Evolutionary conservation across 2,113 vertebrate species (phyloP).

Genomic region (Cyanocitta stelleri): DNA sequence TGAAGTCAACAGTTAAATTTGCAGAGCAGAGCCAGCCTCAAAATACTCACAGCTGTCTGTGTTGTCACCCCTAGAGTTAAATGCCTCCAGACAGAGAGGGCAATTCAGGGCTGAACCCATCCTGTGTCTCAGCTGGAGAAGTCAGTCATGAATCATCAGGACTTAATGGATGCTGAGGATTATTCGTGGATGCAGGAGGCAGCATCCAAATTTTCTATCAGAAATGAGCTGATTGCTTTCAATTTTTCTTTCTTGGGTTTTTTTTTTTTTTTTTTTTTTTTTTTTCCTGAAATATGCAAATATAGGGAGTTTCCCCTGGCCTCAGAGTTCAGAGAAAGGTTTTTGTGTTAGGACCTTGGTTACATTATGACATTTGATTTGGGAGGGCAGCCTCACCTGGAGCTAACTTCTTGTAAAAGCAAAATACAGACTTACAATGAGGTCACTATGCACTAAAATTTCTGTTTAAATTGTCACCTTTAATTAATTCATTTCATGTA

Average conservation of each 20-base stretch:
- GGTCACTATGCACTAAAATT: conserved; percentile 24
- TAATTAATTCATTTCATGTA: conserved; percentile 62
- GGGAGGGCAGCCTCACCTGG: not conserved
- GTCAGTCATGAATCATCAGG: conserved; percentile 13
- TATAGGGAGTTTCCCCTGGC: not conserved
- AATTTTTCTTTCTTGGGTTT: not conserved
- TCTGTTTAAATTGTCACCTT: conserved; percentile 51
- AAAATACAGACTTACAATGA: conserved; percentile 1
- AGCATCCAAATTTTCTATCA: not conserved
- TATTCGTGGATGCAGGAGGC: not conserved
- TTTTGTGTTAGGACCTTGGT: not conserved
- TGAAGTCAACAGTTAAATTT: not conserved
- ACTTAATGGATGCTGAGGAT: conserved; percentile 25
- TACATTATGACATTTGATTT: not conserved
- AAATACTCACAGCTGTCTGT: not conserved
- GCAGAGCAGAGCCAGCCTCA: not conserved
- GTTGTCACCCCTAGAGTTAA: not conserved
- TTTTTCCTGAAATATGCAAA: not conserved
- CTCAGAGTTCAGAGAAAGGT: not conserved
- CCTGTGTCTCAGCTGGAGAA: not conserved
- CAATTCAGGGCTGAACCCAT: not conserved
- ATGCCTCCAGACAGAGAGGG: conserved; percentile 8
- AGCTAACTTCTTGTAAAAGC: conserved; percentile 13
- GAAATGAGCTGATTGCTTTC: conserved; percentile 29
- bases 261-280: not conserved